Conservation (phyloP, 2,113 vertebrate species). For the Archocentrus centrarchus region DNA sequence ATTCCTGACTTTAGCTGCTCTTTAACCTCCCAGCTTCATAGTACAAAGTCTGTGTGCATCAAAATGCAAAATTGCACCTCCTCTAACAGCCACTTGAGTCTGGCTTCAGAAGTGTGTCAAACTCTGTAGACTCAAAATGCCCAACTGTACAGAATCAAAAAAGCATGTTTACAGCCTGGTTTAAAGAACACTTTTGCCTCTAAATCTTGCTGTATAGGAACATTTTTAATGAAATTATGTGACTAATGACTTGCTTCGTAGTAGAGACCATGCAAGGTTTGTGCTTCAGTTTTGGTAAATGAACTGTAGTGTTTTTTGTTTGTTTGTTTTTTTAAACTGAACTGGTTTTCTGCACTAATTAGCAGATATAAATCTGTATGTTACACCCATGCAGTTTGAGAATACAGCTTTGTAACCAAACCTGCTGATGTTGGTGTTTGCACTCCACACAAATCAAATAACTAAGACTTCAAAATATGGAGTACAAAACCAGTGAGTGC, state of each 20-base stretch:
- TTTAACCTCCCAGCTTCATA: too few species aligned
- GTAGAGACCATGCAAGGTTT: background rate
- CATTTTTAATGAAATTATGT: background rate
- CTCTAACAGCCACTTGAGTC: background rate
- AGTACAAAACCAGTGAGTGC: background rate
- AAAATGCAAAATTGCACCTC: too few species aligned
- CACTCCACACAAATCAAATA: background rate
- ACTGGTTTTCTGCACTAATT: background rate
- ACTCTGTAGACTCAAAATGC: background rate
- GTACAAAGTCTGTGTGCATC: too few species aligned
- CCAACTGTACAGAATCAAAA: background rate
- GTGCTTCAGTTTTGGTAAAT: background rate
- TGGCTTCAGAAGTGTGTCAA: background rate
- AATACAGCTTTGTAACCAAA: background rate
- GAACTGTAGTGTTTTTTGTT: background rate
- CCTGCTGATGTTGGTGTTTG: background rate
- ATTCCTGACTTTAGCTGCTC: too few species aligned
- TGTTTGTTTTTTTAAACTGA: too few species aligned
- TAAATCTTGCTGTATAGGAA: background rate
- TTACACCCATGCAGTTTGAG: background rate
- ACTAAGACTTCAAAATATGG: background rate
- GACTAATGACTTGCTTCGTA: background rate
- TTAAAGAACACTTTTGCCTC: background rate
- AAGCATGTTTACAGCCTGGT: background rate
- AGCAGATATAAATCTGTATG: background rate